Conservation (phyloP, 2,797 vertebrate species). For the Pampus argenteus region DNA sequence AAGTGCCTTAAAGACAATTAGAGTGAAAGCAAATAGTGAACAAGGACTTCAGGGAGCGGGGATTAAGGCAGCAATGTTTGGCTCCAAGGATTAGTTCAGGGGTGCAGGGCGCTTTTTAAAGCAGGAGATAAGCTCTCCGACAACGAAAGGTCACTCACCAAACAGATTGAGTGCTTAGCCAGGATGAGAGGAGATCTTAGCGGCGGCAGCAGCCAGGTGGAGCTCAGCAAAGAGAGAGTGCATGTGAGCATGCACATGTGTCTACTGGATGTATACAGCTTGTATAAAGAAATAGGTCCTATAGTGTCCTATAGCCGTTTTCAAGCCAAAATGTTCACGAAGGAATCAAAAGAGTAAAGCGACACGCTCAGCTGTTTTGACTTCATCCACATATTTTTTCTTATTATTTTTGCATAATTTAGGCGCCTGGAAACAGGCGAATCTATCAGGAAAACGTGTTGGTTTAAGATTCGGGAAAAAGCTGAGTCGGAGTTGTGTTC, state of each 20-base stretch:
- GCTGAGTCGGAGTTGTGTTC: neutral
- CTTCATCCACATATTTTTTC: too few species aligned
- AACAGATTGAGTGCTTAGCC: constrained; percentile 76
- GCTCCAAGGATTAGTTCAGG: constrained; percentile 75
- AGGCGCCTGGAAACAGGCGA: too few species aligned
- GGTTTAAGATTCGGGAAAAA: too few species aligned
- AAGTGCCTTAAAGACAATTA: constrained; percentile 71
- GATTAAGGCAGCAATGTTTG: constrained; percentile 70
- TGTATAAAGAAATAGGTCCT: neutral
- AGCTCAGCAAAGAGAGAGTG: constrained; percentile 28
- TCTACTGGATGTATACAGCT: neutral
- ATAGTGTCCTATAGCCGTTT: too few species aligned
- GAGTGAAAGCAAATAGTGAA: constrained; percentile 69
- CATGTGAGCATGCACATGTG: neutral
- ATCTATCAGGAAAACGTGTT: neutral
- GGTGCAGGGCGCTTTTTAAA: constrained; percentile 71
- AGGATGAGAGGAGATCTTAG: constrained; percentile 68
- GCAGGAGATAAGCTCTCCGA: constrained; percentile 75
- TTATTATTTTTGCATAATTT: too few species aligned
- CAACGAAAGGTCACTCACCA: constrained; percentile 76
- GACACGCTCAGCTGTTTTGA: too few species aligned
- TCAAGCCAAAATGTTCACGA: too few species aligned
- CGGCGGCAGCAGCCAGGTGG: constrained; percentile 54
- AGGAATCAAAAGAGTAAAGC: too few species aligned
- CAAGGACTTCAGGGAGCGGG: constrained; percentile 57